Evolutionary conservation across 2,113 vertebrate genomes (phyloP).

Genomic region (Ranitomeya variabilis): DNA sequence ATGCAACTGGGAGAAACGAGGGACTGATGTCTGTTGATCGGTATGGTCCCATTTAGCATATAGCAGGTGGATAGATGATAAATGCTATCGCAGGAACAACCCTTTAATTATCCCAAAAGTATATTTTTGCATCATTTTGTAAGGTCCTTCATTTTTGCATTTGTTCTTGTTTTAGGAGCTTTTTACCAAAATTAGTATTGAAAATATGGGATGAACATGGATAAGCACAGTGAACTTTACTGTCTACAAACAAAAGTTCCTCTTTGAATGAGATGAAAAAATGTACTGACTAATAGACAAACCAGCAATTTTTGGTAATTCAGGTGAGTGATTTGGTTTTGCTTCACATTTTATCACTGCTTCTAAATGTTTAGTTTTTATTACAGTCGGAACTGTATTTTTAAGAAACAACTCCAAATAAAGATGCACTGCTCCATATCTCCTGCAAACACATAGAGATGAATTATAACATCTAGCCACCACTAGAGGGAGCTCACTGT

Average conservation of each 20-base stretch:
- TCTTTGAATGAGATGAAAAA: not conserved
- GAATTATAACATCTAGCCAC: too few species aligned
- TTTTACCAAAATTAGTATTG: not conserved
- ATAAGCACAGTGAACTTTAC: not conserved
- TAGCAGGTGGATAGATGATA: not conserved
- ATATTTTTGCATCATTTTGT: not conserved
- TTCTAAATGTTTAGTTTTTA: not conserved
- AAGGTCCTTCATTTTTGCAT: not conserved
- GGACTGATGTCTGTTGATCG: too few species aligned
- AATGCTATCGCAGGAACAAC: too few species aligned
- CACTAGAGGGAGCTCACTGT: too few species aligned
- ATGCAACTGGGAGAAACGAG: too few species aligned
- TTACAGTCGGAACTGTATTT: too few species aligned
- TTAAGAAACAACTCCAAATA: too few species aligned
- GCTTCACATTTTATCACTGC: not conserved
- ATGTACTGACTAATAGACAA: not conserved
- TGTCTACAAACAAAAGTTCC: not conserved
- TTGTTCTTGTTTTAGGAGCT: not conserved
- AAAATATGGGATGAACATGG: not conserved
- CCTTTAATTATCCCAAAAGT: not conserved
- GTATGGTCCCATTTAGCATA: not conserved
- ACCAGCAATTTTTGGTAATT: not conserved
- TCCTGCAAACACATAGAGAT: too few species aligned
- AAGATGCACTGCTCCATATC: too few species aligned
- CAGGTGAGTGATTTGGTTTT: not conserved